Evolutionary conservation across 2,797 vertebrate genomes (phyloP).

Genomic region (Phoebastria nigripes): DNA sequence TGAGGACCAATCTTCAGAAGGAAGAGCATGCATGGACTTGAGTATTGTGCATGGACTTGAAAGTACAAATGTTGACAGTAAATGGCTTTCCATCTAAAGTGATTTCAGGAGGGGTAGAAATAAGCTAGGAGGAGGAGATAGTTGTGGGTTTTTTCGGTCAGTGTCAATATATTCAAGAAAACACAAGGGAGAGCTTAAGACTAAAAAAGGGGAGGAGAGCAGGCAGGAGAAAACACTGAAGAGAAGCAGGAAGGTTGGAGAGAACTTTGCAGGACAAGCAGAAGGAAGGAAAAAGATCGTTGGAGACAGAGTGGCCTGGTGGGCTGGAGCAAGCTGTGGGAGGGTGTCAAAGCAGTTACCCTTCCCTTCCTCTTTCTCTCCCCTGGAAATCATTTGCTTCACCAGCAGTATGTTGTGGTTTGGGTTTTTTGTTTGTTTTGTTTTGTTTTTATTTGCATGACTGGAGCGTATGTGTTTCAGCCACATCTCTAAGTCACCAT

Average conservation of each 20-base stretch:
- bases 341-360: neutral
- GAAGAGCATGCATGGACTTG: neutral
- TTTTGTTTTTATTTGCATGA: neutral
- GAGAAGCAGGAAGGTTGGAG: neutral
- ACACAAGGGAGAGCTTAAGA: neutral
- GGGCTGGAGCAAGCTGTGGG: neutral
- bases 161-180: neutral
- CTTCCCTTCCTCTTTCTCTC: neutral
- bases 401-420: neutral
- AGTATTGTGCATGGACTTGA: neutral
- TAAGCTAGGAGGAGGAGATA: neutral
- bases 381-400: neutral
- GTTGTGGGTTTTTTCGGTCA: neutral
- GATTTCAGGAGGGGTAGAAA: neutral
- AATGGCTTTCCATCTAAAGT: neutral
- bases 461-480: neutral
- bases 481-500: neutral
- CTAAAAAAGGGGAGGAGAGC: neutral
- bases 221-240: neutral
- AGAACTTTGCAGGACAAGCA: neutral
- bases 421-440: neutral
- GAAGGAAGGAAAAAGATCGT: neutral
- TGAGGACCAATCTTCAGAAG: neutral
- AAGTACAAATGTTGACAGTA: neutral
- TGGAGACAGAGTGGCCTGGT: rapidly evolving